Evolutionary conservation across 2,888 invertebrate genomes (phyloP).

Genomic region (Drosophila pegasa): DNA sequence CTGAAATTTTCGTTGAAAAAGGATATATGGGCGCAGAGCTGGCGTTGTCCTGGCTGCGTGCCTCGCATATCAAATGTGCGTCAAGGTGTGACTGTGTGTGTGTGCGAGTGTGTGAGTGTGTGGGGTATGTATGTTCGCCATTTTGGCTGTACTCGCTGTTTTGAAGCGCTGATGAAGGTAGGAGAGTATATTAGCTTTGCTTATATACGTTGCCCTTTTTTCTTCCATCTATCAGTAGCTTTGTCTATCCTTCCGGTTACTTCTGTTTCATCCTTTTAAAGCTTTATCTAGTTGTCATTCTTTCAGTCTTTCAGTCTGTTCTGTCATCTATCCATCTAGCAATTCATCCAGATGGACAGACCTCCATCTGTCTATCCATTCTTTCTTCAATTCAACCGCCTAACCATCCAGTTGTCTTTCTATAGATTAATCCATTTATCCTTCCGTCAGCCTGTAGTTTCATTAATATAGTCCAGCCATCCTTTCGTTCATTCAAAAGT

Average conservation of each 20-base stretch:
- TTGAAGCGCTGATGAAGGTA: too few relatives aligned
- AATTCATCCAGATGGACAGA: too few relatives aligned
- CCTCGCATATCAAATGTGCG: slow-evolving; percentile 62
- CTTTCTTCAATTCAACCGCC: not conserved
- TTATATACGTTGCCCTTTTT: not conserved
- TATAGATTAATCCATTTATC: not conserved
- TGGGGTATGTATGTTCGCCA: slow-evolving; percentile 57
- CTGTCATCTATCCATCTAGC: too few relatives aligned
- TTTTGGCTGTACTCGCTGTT: slow-evolving; percentile 34
- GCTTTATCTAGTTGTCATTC: not conserved
- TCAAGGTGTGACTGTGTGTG: slow-evolving; percentile 19
- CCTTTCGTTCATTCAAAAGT: not conserved
- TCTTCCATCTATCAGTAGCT: too few relatives aligned
- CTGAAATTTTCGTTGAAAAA: slow-evolving; percentile 75
- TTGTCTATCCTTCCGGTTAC: not conserved
- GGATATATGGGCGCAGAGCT: slow-evolving; percentile 76
- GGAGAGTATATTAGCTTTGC: not conserved
- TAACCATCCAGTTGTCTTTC: not conserved
- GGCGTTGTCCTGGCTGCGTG: slow-evolving; percentile 72
- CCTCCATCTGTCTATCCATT: not conserved
- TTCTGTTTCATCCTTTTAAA: not conserved
- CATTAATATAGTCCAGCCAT: not conserved
- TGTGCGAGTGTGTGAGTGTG: slow-evolving; percentile 10
- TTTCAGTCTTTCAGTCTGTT: not conserved
- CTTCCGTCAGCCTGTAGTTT: not conserved